Evolutionary conservation across 2,797 vertebrate genomes (phyloP).

Genomic region (Lophotriccus pileatus): DNA sequence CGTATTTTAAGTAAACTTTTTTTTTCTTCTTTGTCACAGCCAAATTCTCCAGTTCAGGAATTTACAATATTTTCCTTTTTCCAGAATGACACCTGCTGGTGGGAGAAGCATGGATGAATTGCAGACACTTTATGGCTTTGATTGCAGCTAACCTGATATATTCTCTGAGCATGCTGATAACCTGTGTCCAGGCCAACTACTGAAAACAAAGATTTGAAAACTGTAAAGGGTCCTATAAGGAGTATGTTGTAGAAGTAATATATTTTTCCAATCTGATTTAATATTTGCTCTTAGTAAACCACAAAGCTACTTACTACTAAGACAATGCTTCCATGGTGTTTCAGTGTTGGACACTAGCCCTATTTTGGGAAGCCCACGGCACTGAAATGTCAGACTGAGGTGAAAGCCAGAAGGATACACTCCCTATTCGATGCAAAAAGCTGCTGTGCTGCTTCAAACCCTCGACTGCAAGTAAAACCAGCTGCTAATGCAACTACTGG

Average conservation of each 20-base stretch:
- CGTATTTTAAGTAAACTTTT: background rate
- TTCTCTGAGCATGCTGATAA: background rate
- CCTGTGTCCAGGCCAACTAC: background rate
- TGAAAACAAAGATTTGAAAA: background rate
- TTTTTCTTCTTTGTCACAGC: conserved; percentile 36
- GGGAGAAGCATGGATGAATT: conserved; percentile 70
- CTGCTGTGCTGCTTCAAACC: background rate
- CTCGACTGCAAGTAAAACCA: background rate
- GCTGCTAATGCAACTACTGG: background rate
- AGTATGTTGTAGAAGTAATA: background rate
- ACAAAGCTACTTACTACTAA: background rate
- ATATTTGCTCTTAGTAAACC: background rate
- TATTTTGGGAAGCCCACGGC: background rate
- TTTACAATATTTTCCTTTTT: conserved; percentile 76
- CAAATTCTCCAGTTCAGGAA: conserved; percentile 59
- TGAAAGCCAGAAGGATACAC: background rate
- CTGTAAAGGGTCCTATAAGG: background rate
- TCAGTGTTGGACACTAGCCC: background rate
- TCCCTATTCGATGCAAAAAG: background rate
- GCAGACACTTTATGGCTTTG: conserved; percentile 44
- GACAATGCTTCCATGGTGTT: background rate
- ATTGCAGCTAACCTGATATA: background rate
- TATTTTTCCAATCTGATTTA: conserved; percentile 11
- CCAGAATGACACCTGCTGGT: conserved; percentile 81
- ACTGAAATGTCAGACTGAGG: background rate